A percentile compares a stretch with the other conserved stretches of the same genome.
Evolutionary conservation across 2,113 vertebrate genomes (phyloP).

Genomic region (Gambusia holbrooki): DNA sequence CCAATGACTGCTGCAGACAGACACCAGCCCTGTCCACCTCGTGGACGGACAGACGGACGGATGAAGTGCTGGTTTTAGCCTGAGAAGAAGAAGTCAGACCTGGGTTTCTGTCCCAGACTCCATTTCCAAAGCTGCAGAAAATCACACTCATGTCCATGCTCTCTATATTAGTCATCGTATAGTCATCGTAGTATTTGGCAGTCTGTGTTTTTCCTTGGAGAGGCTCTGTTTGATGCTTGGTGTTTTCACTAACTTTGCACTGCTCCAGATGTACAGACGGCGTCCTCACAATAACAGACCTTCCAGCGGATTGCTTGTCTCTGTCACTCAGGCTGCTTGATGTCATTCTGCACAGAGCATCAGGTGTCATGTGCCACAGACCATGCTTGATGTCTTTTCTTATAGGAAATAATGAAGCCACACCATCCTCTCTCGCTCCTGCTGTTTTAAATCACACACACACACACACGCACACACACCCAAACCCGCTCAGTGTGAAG

Average conservation of each 20-base stretch:
- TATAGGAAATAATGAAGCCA: background rate
- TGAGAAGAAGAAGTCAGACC: background rate
- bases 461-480: background rate
- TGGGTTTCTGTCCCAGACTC: background rate
- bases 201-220: slow-evolving; percentile 10
- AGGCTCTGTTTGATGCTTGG: slow-evolving; percentile 10
- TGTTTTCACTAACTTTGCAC: slow-evolving; percentile 37
- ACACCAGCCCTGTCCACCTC: no score
- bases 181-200: slow-evolving; percentile 45
- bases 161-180: slow-evolving; percentile 43
- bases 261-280: slow-evolving; percentile 14
- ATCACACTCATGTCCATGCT: slow-evolving; percentile 7
- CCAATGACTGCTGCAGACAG: no score
- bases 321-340: slow-evolving; percentile 8
- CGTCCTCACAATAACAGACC: background rate
- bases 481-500: background rate
- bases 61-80: slow-evolving; percentile 17
- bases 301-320: background rate
- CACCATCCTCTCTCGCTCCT: no score
- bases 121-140: background rate
- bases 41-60: no score
- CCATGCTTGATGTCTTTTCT: background rate
- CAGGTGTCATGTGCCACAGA: background rate
- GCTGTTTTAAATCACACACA: background rate
- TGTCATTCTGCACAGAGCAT: background rate